These are phyloP conservation scores for Drosophila guanche DNA, from an alignment of 1,140 invertebrate genomes.

Conservation along the genomic window DNA sequence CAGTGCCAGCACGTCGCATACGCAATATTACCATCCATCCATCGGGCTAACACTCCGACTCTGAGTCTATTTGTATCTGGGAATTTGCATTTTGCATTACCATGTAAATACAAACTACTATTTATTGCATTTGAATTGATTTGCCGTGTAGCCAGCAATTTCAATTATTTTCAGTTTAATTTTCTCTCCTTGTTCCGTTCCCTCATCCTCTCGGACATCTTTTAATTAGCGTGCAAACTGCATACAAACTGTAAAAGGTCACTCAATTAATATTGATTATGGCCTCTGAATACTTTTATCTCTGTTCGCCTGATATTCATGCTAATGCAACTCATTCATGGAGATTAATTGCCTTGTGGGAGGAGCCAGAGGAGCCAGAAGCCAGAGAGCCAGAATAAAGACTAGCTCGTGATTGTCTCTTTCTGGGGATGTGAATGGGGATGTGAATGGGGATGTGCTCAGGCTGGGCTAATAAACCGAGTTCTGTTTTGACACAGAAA, in stretches of 20 bases:
- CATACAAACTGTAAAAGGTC: slow-evolving; percentile 13
- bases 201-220: slow-evolving; percentile 17
- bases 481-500: background rate
- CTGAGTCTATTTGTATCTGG: background rate
- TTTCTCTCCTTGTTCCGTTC: background rate
- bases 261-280: slow-evolving; percentile 76
- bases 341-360: slow-evolving; percentile 58
- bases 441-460: too few relatives aligned
- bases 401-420: too few relatives aligned
- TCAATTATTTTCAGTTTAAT: slow-evolving; percentile 41
- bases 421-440: too few relatives aligned
- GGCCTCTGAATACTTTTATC: slow-evolving; percentile 31
- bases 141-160: slow-evolving; percentile 25
- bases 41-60: background rate
- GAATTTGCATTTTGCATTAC: slow-evolving; percentile 62
- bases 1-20: slow-evolving; percentile 21
- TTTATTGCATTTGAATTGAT: slow-evolving; percentile 56
- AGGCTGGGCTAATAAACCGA: slow-evolving; percentile 28
- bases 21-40: slow-evolving; percentile 22
- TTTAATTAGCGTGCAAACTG: slow-evolving; percentile 52
- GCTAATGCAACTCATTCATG: slow-evolving; percentile 67
- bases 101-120: slow-evolving; percentile 61
- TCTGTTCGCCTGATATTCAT: slow-evolving; percentile 24
- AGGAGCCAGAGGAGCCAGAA: too few relatives aligned
- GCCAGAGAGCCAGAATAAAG: too few relatives aligned